phyloP scores from a whole-genome alignment of 2,888 invertebrate genomes.

The Eudasyphora cyanicolor region DNA sequence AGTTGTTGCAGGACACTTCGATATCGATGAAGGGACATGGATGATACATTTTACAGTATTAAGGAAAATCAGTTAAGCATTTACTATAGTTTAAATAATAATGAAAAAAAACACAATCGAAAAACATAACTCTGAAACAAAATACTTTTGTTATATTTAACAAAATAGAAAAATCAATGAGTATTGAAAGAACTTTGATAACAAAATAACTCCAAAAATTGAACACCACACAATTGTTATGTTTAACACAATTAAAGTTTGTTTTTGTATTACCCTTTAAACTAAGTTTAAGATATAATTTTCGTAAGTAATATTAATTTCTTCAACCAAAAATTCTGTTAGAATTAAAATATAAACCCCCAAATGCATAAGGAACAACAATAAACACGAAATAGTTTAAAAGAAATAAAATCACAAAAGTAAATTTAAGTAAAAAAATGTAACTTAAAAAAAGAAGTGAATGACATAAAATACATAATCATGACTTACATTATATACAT shows the following conservation, averaged over 20 bases:
- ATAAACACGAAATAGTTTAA: slow-evolving; percentile 15
- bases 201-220: slow-evolving; percentile 28
- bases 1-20: slow-evolving; percentile 1
- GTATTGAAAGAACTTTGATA: slow-evolving; percentile 1
- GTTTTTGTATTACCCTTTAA: neutral
- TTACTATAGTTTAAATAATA: slow-evolving; percentile 51
- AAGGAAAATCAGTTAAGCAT: slow-evolving; percentile 68
- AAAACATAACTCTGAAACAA: slow-evolving; percentile 10
- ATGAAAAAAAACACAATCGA: slow-evolving; percentile 18
- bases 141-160: slow-evolving; percentile 25
- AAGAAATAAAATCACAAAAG: slow-evolving; percentile 4
- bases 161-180: slow-evolving; percentile 2
- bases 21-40: neutral
- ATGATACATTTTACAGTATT: slow-evolving; percentile 38
- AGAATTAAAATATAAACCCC: neutral
- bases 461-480: slow-evolving; percentile 56
- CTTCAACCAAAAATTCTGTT: neutral
- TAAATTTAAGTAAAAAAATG: slow-evolving; percentile 31
- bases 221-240: slow-evolving; percentile 12
- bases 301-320: neutral
- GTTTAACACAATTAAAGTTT: neutral
- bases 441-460: slow-evolving; percentile 41
- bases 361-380: neutral
- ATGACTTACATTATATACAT: neutral
- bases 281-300: neutral